Conservation (phyloP, 2,113 vertebrate species). For the Chionodraco myersi region DNA sequence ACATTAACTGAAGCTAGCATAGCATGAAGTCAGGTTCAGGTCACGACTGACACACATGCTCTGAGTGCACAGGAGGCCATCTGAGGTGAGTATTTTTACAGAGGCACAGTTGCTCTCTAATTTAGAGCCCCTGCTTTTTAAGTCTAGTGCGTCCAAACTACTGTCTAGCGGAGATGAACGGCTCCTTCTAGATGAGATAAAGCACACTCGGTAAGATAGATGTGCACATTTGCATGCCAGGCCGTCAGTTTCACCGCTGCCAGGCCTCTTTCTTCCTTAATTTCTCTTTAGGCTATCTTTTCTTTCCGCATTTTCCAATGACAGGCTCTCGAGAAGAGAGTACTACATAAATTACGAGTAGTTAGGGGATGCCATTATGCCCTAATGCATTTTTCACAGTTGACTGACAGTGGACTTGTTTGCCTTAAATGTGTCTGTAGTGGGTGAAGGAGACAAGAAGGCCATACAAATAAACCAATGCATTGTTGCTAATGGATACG, state of each 20-base stretch:
- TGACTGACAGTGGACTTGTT: conserved; percentile 64
- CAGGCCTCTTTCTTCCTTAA: conserved; percentile 37
- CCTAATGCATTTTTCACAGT: conserved; percentile 73
- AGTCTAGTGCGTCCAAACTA: conserved; percentile 51
- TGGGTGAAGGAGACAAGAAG: conserved; percentile 30
- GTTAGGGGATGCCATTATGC: conserved; percentile 54
- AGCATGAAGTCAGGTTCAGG: conserved; percentile 16
- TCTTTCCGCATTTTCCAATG: conserved; percentile 35
- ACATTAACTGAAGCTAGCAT: neutral
- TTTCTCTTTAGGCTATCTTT: conserved; percentile 51
- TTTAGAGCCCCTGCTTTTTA: conserved; percentile 53
- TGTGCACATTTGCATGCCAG: conserved; percentile 71
- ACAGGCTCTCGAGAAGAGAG: conserved; percentile 39
- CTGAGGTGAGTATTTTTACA: conserved; percentile 35
- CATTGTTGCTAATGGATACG: conserved; percentile 57
- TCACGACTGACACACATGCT: conserved; percentile 8
- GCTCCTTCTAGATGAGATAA: conserved; percentile 68
- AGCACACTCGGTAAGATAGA: conserved; percentile 69
- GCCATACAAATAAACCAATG: conserved; percentile 56
- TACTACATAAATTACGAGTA: conserved; percentile 65
- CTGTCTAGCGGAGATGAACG: conserved; percentile 71
- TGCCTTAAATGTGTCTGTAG: conserved; percentile 49
- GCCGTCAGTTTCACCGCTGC: conserved; percentile 60
- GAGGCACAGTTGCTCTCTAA: conserved; percentile 44
- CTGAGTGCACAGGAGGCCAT: conserved; percentile 17